Base-by-base conservation (phyloP, 1,140 invertebrate species). In the Andrena cerasifolii region DNA sequence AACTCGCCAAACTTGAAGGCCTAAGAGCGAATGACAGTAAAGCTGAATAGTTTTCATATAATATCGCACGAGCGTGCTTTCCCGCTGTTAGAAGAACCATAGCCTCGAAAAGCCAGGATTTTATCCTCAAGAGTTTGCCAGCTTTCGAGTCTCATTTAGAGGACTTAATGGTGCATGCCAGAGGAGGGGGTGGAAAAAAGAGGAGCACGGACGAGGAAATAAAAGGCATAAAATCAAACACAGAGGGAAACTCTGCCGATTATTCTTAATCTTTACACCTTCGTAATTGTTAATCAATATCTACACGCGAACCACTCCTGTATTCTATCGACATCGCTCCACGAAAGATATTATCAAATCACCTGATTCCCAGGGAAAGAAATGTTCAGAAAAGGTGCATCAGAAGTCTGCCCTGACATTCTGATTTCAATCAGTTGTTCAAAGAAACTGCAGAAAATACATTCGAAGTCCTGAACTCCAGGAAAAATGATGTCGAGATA, bases 121-220 rank as follows among this genome's bases (percentile, higher is more conserved):
- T 86, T 87, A 87, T 86, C 77, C 85, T 87, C 74, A 87, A 87
- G 86, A 87, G 86, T 87, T 87, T 85, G 84, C 85, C 84, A 84
- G 86, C 79, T 87, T 86, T 85, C 84, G 84, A 75, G 77, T 83
- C 80, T 84, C 80, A 78, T 86, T 87, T 82, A 75, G 79, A 72
- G 77, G 78, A 59, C 62, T 75, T 63, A 71, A 63, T 78, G 54
- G 68, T 33, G 67, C 77, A 54, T 71, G n/a, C 26, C 58, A 6
- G 49, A 36, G 36, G 26, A 14, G 18, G 33, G 67, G 54, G n/a
- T n/a, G n/a, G 47, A 36, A 58, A 61, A 56, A 36, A 61, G 26
- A 18, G 51, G 40, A 31, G 33, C 36, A 68, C 40, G 31, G 70
- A 68, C 70, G 40, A 58, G 65, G 24, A 54, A 67, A 51, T 47